phyloP scores from a whole-genome alignment of 2,797 vertebrate species.

The Graptemys geographica region DNA sequence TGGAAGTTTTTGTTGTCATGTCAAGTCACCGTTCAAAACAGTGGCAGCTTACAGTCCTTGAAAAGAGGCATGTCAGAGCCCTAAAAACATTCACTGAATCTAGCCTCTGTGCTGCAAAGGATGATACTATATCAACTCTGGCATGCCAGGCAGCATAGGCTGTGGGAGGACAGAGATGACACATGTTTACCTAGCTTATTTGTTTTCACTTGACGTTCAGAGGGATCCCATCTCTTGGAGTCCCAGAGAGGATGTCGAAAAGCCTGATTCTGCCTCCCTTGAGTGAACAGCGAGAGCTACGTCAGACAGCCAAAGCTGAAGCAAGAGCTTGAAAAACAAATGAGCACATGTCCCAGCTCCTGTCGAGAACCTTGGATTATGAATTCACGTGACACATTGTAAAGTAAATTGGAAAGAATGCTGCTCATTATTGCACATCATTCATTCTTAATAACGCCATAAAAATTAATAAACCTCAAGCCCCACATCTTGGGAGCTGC shows the following conservation, averaged over 20 bases:
- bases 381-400: conserved; percentile 65
- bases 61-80: neutral
- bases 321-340: conserved; percentile 64
- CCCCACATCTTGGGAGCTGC: conserved; percentile 51
- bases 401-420: conserved; percentile 70
- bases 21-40: neutral
- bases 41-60: neutral
- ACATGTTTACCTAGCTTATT: neutral
- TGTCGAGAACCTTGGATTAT: conserved; percentile 33
- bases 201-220: conserved; percentile 11
- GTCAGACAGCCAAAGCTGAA: conserved; percentile 39
- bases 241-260: neutral
- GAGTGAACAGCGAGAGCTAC: conserved; percentile 50
- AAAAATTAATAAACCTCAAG: conserved; percentile 72
- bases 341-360: conserved; percentile 47
- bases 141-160: neutral
- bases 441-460: conserved; percentile 67
- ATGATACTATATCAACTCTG: neutral
- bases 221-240: neutral
- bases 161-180: neutral
- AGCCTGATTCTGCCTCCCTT: conserved; percentile 25
- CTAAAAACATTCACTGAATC: neutral
- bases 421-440: conserved; percentile 55
- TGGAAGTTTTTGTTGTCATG: neutral
- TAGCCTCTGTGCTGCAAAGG: neutral